Percentiles rank a stretch among this genome's conserved stretches.
phyloP scores from a whole-genome alignment of 2,113 vertebrate genomes.

The Bothrops jararaca region DNA sequence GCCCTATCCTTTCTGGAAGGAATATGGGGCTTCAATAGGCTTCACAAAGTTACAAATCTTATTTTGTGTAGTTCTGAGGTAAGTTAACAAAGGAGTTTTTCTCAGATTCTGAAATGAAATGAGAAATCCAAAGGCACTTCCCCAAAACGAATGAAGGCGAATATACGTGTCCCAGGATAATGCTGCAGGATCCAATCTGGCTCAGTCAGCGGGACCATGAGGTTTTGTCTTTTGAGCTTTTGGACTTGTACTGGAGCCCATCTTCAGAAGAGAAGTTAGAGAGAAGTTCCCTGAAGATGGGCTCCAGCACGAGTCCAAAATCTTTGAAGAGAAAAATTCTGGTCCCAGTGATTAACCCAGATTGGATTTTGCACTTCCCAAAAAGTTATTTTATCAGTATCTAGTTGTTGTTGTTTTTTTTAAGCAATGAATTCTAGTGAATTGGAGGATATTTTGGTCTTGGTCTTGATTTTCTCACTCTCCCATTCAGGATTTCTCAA shows the following conservation, averaged over 20 bases:
- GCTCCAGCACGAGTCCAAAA: neutral
- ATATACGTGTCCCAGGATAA: neutral
- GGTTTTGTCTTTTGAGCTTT: neutral
- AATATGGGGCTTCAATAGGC: neutral
- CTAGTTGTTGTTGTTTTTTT: neutral
- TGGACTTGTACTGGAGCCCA: neutral
- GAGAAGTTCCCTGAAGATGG: neutral
- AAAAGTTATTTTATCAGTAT: neutral
- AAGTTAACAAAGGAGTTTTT: neutral
- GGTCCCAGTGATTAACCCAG: neutral
- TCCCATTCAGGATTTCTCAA: neutral
- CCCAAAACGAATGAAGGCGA: neutral
- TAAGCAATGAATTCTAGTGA: neutral
- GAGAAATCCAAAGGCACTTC: neutral
- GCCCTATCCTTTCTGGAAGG: neutral
- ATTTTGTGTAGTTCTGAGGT: neutral
- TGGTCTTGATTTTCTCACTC: neutral
- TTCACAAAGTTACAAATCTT: neutral
- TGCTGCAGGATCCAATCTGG: neutral
- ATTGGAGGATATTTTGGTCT: neutral
- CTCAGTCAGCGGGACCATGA: neutral
- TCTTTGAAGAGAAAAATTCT: neutral
- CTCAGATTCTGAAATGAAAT: neutral
- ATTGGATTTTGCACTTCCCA: neutral
- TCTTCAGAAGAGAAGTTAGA: neutral